Percentiles rank a stretch among this genome's conserved stretches.
These are phyloP conservation scores for Allophyes oxyacanthae DNA, from an alignment of 2,888 invertebrate species.

Conservation along the genomic window DNA sequence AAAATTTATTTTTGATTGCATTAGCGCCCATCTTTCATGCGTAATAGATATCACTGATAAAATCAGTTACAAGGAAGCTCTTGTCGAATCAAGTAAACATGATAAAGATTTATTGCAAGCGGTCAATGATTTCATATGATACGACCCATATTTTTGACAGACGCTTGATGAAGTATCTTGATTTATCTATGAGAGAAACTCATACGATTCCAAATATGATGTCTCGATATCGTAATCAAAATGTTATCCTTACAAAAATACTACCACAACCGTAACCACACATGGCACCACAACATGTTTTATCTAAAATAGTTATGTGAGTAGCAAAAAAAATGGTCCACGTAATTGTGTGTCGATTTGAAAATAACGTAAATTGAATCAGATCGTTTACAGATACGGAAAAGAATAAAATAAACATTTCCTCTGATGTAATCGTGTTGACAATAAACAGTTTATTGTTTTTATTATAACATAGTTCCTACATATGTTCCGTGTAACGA, in stretches of 20 bases:
- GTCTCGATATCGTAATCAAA: too few species aligned
- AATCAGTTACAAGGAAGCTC: slow-evolving; percentile 47
- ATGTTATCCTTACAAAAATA: too few species aligned
- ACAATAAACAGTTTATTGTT: slow-evolving; percentile 15
- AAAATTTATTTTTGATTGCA: slow-evolving; percentile 42
- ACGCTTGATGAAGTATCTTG: slow-evolving; percentile 19
- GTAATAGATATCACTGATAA: slow-evolving; percentile 36
- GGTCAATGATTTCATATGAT: slow-evolving; percentile 36
- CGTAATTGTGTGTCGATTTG: too few species aligned
- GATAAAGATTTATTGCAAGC: slow-evolving; percentile 43
- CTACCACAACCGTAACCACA: too few species aligned
- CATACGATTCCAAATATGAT: too few species aligned
- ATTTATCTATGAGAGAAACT: slow-evolving; percentile 2
- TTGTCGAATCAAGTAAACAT: slow-evolving; percentile 46
- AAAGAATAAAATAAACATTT: slow-evolving; percentile 9
- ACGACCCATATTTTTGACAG: slow-evolving; percentile 33
- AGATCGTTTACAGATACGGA: background rate
- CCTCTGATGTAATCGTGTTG: slow-evolving; percentile 1
- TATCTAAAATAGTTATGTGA: too few species aligned
- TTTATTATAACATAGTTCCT: slow-evolving; percentile 20
- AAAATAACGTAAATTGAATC: too few species aligned
- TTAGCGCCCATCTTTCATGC: slow-evolving; percentile 15
- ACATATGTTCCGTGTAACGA: slow-evolving; percentile 24
- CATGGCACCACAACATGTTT: too few species aligned
- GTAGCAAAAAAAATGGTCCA: too few species aligned